Evolutionary conservation across 1,140 invertebrate species (phyloP).

Genomic region (Batillaria attramentaria): DNA sequence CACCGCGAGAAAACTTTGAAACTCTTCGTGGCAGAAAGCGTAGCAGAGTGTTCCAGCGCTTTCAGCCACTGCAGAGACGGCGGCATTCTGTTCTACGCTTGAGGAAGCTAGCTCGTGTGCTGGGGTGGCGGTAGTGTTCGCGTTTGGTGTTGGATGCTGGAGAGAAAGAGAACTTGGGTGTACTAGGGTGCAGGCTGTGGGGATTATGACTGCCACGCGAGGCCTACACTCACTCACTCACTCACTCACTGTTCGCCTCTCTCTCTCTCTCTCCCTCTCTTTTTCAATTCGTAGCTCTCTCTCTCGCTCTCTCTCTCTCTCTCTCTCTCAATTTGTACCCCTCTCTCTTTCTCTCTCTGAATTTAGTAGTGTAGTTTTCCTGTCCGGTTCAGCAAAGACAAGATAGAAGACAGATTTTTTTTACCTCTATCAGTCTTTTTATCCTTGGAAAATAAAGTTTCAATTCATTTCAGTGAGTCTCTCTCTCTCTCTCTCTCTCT

Average conservation of each 20-base stretch:
- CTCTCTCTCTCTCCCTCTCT: neutral
- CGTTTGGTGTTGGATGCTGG: neutral
- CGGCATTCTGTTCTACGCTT: neutral
- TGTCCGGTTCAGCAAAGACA: neutral
- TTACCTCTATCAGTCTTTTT: neutral
- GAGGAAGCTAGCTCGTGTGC: neutral
- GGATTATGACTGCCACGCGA: too few relatives aligned
- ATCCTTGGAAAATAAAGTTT: neutral
- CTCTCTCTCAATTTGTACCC: slow-evolving; percentile 1
- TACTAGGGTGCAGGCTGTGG: too few relatives aligned
- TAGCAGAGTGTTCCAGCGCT: too few relatives aligned
- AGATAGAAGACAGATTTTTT: neutral
- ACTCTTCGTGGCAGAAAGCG: too few relatives aligned
- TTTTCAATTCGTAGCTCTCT: neutral
- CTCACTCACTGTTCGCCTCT: neutral
- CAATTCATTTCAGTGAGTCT: neutral
- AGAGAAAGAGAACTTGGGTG: too few relatives aligned
- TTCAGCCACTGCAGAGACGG: too few relatives aligned
- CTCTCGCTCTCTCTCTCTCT: slow-evolving; percentile 13
- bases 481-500: slow-evolving; percentile 2
- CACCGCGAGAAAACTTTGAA: too few relatives aligned
- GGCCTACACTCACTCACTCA: too few relatives aligned
- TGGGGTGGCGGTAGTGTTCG: neutral
- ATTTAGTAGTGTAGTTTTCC: neutral
- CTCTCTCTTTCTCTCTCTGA: neutral